Evolutionary conservation across 2,797 vertebrate genomes (phyloP).

Genomic region (Chelon labrosus): DNA sequence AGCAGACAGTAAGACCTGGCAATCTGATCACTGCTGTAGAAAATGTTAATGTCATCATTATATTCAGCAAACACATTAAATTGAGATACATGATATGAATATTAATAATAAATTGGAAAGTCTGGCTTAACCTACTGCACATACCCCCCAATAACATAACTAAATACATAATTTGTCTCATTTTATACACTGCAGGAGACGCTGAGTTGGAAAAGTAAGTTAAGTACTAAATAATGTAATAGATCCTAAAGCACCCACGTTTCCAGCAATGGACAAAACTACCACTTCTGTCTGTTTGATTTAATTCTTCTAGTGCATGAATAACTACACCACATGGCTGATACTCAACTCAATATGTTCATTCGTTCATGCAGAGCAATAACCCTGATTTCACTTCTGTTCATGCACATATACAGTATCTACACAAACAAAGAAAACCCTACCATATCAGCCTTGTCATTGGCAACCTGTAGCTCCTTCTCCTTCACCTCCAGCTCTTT

Average conservation of each 20-base stretch:
- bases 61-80: neutral
- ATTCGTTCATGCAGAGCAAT: neutral
- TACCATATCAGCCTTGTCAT: slow-evolving; percentile 95
- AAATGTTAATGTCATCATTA: neutral
- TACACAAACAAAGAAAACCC: neutral
- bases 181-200: no score
- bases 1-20: neutral
- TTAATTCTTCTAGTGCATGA: neutral
- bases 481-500: slow-evolving; percentile 95
- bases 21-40: neutral
- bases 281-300: neutral
- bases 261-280: neutral
- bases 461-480: slow-evolving; percentile 93
- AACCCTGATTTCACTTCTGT: no score
- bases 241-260: neutral
- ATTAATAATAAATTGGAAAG: neutral
- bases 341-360: neutral
- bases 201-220: no score
- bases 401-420: neutral
- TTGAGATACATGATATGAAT: neutral
- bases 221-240: no score
- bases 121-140: no score
- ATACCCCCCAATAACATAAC: no score
- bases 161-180: no score
- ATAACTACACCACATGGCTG: neutral